These are phyloP conservation scores for Threskiornis aethiopicus DNA, from an alignment of 2,797 vertebrate genomes.

Conservation along the genomic window DNA sequence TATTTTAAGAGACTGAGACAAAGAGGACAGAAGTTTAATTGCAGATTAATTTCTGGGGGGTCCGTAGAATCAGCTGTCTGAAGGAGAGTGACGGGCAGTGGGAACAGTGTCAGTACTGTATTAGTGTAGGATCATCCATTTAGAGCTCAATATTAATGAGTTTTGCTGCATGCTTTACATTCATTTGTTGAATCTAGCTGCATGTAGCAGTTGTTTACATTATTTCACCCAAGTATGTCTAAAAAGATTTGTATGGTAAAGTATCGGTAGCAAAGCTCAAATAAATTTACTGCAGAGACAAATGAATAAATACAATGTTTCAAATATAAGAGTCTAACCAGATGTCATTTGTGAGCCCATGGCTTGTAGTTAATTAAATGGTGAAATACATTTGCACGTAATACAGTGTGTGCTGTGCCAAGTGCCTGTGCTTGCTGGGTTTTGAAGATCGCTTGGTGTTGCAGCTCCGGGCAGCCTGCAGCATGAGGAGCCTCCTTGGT, in stretches of 20 bases:
- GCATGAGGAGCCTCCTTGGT: neutral
- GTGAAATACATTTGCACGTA: neutral
- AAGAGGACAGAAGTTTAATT: neutral
- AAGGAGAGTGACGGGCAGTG: neutral
- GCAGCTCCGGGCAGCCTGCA: neutral
- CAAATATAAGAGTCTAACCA: neutral
- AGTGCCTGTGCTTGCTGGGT: neutral
- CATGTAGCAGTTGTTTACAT: neutral
- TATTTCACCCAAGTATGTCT: neutral
- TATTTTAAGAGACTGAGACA: neutral
- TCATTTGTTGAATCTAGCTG: neutral
- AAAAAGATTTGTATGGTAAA: neutral
- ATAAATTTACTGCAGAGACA: neutral
- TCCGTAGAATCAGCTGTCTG: neutral
- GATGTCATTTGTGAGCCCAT: neutral
- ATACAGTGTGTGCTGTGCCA: fast-evolving
- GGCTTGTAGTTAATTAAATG: neutral
- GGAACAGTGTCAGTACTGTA: neutral
- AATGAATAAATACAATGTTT: neutral
- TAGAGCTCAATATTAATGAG: neutral
- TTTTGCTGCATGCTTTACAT: neutral
- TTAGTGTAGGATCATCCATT: neutral
- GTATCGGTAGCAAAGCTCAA: neutral
- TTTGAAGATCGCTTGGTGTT: neutral
- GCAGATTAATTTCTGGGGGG: neutral